Evolutionary conservation across 2,888 invertebrate genomes (phyloP).

Genomic region (Drosophila bunnanda): DNA sequence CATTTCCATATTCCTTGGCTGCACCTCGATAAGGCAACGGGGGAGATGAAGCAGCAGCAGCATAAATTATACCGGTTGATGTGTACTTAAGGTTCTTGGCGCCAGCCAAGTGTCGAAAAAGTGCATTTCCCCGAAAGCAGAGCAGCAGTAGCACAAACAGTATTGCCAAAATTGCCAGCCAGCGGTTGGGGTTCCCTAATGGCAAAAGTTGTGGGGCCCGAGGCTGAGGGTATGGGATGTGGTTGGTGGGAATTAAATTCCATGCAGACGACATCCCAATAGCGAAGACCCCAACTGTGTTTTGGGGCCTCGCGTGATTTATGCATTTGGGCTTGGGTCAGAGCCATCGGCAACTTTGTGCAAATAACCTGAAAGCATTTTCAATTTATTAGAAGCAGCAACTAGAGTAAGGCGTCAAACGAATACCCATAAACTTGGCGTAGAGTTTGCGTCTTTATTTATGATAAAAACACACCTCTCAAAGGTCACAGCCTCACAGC

Average conservation of each 20-base stretch:
- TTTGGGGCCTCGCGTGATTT: constrained; percentile 65
- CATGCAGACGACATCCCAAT: constrained; percentile 48
- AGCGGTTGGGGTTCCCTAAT: constrained; percentile 47
- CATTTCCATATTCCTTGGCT: constrained; percentile 56
- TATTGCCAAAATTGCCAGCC: constrained; percentile 1
- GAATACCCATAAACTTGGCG: constrained; percentile 21
- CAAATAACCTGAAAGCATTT: constrained; percentile 60
- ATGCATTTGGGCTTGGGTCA: constrained; percentile 68
- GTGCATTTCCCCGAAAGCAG: constrained; percentile 52
- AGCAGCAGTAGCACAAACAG: neutral
- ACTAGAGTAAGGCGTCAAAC: constrained; percentile 27
- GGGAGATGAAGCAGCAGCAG: constrained; percentile 12
- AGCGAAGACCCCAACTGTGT: constrained; percentile 37
- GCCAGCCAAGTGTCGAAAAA: constrained; percentile 52
- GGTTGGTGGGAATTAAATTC: constrained; percentile 45
- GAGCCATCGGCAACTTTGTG: constrained; percentile 50
- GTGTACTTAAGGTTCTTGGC: constrained; percentile 53
- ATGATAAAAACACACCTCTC: constrained; percentile 28
- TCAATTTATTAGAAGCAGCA: constrained; percentile 67
- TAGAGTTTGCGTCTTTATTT: constrained; percentile 33
- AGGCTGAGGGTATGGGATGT: constrained; percentile 15
- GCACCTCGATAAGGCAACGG: constrained; percentile 40
- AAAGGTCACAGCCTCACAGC: constrained; percentile 29
- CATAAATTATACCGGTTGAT: constrained; percentile 67
- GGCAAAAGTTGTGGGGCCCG: constrained; percentile 59